These are phyloP conservation scores for Dicyrtoma fusca DNA, from an alignment of 2,888 invertebrate genomes.

Conservation along the genomic window DNA sequence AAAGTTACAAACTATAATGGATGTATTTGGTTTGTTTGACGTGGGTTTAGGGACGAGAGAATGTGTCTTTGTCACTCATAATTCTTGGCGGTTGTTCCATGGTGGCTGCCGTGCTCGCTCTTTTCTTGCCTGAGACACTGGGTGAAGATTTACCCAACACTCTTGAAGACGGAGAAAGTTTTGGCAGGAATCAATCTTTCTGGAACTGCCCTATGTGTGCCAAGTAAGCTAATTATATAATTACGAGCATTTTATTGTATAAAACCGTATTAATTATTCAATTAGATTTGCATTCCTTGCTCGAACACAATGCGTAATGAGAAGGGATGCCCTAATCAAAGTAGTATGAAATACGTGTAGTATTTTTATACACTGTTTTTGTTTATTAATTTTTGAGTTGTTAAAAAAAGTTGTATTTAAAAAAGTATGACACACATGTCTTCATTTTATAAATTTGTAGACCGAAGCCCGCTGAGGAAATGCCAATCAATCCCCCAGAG, in stretches of 20 bases:
- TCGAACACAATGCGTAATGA: too few relatives aligned
- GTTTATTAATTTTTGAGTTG: too few relatives aligned
- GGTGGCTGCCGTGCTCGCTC: constrained; percentile 73
- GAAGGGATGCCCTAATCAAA: too few relatives aligned
- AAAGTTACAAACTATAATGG: too few relatives aligned
- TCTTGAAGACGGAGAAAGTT: constrained; percentile 81
- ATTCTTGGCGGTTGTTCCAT: constrained; percentile 78
- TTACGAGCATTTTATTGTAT: too few relatives aligned
- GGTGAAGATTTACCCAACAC: constrained; percentile 85
- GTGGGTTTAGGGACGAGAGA: constrained; percentile 69
- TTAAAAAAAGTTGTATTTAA: too few relatives aligned
- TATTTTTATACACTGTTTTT: too few relatives aligned
- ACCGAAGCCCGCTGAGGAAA: constrained; percentile 37
- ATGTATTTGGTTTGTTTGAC: too few relatives aligned
- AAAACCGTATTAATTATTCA: too few relatives aligned
- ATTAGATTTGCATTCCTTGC: too few relatives aligned
- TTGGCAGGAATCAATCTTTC: constrained; percentile 77
- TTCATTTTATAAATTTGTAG: constrained; percentile 9
- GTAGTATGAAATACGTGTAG: too few relatives aligned
- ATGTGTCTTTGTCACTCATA: constrained; percentile 73
- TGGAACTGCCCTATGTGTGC: constrained; percentile 70
- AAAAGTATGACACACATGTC: too few relatives aligned
- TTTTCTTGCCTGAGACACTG: constrained; percentile 83
- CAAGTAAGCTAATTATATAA: constrained; percentile 38
- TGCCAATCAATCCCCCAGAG: constrained; percentile 11